Conservation (phyloP, 2,113 vertebrate genomes). For the Pteruthius melanotis region DNA sequence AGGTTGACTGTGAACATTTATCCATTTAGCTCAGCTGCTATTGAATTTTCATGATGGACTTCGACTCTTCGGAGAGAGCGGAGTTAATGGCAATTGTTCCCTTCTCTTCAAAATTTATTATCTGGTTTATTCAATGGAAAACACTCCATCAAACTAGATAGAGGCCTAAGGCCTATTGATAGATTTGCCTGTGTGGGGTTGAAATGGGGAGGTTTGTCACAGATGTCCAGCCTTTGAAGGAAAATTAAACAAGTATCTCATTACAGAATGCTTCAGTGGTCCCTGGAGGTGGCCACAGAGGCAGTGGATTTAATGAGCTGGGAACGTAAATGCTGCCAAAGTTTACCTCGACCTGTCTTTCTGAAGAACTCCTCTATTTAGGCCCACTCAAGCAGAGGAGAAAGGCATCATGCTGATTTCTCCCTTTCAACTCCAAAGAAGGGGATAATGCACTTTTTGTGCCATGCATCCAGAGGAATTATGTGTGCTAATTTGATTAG, state of each 20-base stretch:
- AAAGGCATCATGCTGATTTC: conserved; percentile 92
- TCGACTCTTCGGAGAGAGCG: conserved; percentile 92
- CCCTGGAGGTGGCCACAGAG: conserved; percentile 94
- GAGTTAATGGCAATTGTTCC: conserved; percentile 99
- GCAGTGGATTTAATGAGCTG: conserved; percentile 98
- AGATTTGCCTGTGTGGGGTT: conserved; percentile 94
- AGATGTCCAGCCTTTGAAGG: conserved; percentile 99
- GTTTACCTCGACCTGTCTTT: conserved; percentile 92
- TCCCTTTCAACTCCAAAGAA: conserved; percentile 96
- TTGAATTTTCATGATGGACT: conserved; percentile 99
- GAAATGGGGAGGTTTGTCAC: conserved; percentile 88
- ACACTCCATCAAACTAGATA: conserved; percentile 98
- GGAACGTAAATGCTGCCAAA: conserved; percentile 96
- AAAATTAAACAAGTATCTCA: conserved; percentile 99
- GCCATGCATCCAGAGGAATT: conserved; percentile 98
- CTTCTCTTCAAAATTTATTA: conserved; percentile 97
- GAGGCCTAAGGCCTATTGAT: conserved; percentile 97
- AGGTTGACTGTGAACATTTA: conserved; percentile 96
- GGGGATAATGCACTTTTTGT: conserved; percentile 98
- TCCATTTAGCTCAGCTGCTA: conserved; percentile 98
- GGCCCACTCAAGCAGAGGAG: conserved; percentile 92
- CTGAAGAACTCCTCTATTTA: conserved; percentile 92
- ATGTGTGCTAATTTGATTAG: conserved; percentile 99
- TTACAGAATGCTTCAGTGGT: conserved; percentile 97
- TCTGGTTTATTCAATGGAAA: conserved; percentile 98